These are phyloP conservation scores for Gnathonemus longibarbis DNA, from an alignment of 2,113 vertebrate genomes.

Conservation along the genomic window DNA sequence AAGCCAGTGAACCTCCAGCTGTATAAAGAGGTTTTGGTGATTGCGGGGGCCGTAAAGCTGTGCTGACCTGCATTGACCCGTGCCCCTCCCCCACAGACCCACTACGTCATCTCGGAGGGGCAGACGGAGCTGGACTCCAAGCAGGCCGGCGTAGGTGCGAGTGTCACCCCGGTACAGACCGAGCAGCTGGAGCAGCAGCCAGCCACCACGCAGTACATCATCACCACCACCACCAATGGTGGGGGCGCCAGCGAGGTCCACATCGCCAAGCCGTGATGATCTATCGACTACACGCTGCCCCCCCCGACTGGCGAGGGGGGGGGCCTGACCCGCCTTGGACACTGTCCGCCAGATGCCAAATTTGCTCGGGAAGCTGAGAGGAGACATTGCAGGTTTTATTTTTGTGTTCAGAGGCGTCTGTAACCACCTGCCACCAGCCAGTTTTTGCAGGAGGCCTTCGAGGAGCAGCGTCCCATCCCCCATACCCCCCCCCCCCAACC, in stretches of 20 bases:
- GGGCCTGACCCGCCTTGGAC: neutral
- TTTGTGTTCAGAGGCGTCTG: neutral
- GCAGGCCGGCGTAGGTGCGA: conserved; percentile 56
- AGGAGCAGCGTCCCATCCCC: neutral
- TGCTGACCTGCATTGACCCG: neutral
- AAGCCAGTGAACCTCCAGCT: neutral
- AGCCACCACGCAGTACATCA: conserved; percentile 86
- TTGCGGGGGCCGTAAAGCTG: neutral
- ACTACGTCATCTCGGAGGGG: conserved; percentile 93
- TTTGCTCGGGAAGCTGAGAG: neutral
- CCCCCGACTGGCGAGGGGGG: neutral
- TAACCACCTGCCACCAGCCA: neutral
- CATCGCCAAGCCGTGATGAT: conserved; percentile 76
- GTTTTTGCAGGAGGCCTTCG: neutral
- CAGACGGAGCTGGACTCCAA: conserved; percentile 84
- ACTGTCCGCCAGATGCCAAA: neutral
- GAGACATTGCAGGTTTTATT: neutral
- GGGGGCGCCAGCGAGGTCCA: conserved; percentile 74
- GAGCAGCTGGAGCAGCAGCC: conserved; percentile 77
- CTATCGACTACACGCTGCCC: neutral
- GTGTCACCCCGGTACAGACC: conserved; percentile 45
- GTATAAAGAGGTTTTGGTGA: neutral
- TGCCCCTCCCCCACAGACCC: conserved; percentile 61
- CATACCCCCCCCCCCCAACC: neutral
- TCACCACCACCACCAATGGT: conserved; percentile 82